Evolutionary conservation across 2,797 vertebrate species (phyloP).

Genomic region (Neopelma chrysocephalum): DNA sequence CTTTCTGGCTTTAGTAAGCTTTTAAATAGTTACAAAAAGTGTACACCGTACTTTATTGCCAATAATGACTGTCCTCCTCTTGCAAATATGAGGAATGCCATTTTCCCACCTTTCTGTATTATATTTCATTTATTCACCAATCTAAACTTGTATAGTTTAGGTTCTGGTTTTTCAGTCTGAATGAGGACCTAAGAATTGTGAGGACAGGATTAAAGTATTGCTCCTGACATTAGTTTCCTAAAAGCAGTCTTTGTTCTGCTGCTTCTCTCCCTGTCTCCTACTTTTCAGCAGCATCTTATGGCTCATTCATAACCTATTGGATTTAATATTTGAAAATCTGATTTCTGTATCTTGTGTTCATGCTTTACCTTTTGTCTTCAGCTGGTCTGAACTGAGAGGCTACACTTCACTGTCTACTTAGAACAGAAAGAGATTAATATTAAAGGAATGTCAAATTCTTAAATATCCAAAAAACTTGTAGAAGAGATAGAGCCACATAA

Average conservation of each 20-base stretch:
- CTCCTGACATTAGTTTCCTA: not conserved
- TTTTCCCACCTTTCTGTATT: not conserved
- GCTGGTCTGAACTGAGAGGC: not conserved
- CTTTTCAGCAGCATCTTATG: not conserved
- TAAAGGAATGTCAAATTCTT: not conserved
- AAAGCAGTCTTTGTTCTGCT: not conserved
- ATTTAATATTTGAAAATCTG: not conserved
- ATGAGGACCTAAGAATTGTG: not conserved
- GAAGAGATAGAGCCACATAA: not conserved
- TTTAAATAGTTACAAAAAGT: not conserved
- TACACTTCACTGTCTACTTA: not conserved
- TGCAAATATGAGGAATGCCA: not conserved
- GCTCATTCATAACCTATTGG: not conserved
- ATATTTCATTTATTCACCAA: not conserved
- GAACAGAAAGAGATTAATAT: not conserved
- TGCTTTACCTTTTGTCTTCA: not conserved
- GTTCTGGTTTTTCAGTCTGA: not conserved
- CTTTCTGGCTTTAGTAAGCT: not conserved
- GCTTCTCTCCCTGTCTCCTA: not conserved
- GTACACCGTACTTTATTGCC: not conserved
- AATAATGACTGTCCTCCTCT: not conserved
- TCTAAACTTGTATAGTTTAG: not conserved
- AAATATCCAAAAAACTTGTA: not conserved
- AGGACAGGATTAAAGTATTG: not conserved
- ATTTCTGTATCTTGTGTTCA: not conserved